Percentiles rank a stretch among this genome's conserved stretches.
Conservation (phyloP, 2,797 vertebrate genomes). For the Chiloscyllium punctatum region DNA sequence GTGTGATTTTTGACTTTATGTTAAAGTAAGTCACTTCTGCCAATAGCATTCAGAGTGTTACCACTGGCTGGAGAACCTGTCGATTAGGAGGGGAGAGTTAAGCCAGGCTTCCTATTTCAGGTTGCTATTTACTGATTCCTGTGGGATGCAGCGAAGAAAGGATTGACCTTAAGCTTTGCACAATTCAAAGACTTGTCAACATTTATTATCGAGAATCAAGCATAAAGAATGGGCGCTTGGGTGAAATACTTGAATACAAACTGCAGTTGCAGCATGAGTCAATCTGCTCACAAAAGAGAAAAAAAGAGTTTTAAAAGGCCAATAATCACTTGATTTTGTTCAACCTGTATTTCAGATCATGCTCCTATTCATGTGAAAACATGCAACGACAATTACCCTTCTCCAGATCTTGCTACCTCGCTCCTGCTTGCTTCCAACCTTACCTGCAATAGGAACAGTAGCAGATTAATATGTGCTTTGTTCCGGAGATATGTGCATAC, state of each 20-base stretch:
- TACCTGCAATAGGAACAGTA: background rate
- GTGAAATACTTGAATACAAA: background rate
- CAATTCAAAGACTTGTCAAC: background rate
- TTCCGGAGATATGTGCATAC: background rate
- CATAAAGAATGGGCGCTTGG: background rate
- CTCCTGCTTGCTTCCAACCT: background rate
- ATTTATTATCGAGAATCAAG: background rate
- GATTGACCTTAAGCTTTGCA: background rate
- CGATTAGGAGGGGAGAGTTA: background rate
- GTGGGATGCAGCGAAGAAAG: background rate
- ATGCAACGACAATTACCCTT: background rate
- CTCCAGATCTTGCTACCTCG: background rate
- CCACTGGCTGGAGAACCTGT: background rate
- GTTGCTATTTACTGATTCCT: background rate
- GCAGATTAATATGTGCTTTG: background rate
- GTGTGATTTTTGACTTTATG: background rate
- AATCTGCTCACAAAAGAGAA: background rate
- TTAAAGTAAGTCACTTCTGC: background rate
- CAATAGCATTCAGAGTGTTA: background rate
- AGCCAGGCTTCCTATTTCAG: background rate
- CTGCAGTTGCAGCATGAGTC: background rate
- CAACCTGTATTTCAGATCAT: background rate
- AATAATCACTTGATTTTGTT: background rate
- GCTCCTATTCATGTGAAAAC: background rate
- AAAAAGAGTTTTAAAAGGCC: background rate